Evolutionary conservation across 2,113 vertebrate genomes (phyloP), one percentile per base, ranked within the genome.

Genomic region (Leiothrix lutea): DNA sequence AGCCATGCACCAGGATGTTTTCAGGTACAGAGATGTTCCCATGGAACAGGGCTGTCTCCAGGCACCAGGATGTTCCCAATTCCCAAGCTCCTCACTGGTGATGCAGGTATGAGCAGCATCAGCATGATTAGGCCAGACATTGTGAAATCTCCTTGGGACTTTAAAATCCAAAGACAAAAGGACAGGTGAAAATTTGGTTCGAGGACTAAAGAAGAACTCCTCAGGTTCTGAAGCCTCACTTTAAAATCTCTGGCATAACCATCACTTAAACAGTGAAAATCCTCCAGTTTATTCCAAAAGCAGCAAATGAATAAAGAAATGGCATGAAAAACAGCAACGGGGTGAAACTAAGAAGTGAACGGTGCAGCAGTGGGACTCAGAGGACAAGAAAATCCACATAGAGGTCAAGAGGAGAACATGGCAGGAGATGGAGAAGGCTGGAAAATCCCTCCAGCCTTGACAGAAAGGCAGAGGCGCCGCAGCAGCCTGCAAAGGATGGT

Each of bases 241-340:
- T 44, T 62, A 50, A 71, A 75, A 71, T 56, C 14, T 16, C 11
- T 45, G 14, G 60, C 69, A 33, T 12, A 51, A 62, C 6, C 13
- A 65, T 14, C 40, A 14, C 4, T 35, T 28, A 9, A 75, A 40
- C 38, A 22, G 11, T 35, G 20, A 38, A 91, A 72, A 56, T 47
- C 33, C 29, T 83, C 53, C 6, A 15, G 19, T 12, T 71, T 48
- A 28, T 50, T 72, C 44, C 67, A 75, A 62, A 80, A 35, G 57
- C 33, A 51, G 29, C 2, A 2, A 28, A 64, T 5, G 0, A 50
- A 87, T 67, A 38, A 42, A 74, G 35, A 45, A 85, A 57, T 4
- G 6, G 38, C 24, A 35, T 29, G 8, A 66, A 60, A 65, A 86
- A 33, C 4, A 60, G 28, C 26, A 47, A 48, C 0, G 0, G 11